These are phyloP conservation scores for Sitta europaea DNA, from an alignment of 2,113 vertebrate genomes.

Conservation along the genomic window DNA sequence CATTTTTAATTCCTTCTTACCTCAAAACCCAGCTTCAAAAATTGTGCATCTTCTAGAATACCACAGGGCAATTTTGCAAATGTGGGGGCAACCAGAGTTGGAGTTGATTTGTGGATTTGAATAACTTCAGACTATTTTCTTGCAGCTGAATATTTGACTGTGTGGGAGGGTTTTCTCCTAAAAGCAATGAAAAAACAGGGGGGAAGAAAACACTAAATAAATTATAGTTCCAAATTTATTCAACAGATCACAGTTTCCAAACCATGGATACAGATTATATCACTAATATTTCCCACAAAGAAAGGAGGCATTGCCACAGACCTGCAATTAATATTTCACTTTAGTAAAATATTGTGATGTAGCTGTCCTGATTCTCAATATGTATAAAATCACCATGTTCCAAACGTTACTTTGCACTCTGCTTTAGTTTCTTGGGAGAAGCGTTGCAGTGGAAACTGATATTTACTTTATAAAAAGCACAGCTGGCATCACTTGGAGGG, in stretches of 20 bases:
- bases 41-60: not conserved
- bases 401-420: not conserved
- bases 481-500: not conserved
- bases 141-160: not conserved
- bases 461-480: constrained; percentile 65
- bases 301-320: not conserved
- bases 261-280: not conserved
- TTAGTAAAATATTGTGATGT: constrained; percentile 20
- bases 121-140: not conserved
- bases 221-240: not conserved
- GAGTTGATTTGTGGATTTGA: not conserved
- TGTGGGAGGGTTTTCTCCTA: not conserved
- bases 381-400: not conserved
- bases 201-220: not conserved
- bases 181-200: not conserved
- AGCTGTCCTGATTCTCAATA: not conserved
- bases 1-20: not conserved
- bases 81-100: not conserved
- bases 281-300: not conserved
- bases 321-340: constrained; percentile 17
- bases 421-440: constrained; percentile 33
- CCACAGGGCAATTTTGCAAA: not conserved
- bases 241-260: not conserved
- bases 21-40: not conserved
- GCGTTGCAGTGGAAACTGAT: constrained; percentile 23